Conservation (phyloP, 2,888 invertebrate species). For the Athripsodes cinereus region DNA sequence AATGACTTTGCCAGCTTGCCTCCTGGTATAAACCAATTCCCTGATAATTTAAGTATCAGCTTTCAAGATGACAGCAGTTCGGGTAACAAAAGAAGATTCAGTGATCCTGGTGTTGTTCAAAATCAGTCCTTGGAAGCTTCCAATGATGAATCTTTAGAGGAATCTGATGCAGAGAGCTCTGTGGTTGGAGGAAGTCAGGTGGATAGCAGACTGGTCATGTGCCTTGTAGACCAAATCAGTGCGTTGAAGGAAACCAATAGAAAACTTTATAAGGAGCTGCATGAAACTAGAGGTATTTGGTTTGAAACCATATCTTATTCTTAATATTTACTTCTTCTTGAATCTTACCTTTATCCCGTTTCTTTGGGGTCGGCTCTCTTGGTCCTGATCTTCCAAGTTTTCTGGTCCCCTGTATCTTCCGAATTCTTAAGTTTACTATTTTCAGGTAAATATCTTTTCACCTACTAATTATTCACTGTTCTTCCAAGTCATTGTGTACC, state of each 20-base stretch:
- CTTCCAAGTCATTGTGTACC: too few relatives aligned
- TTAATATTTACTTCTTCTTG: too few relatives aligned
- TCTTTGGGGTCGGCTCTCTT: too few relatives aligned
- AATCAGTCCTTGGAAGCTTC: constrained; percentile 40
- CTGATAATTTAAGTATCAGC: constrained; percentile 42
- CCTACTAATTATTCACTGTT: too few relatives aligned
- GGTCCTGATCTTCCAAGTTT: too few relatives aligned
- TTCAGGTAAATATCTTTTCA: too few relatives aligned
- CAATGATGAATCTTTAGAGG: constrained; percentile 46
- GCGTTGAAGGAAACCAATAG: constrained; percentile 65
- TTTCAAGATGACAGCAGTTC: constrained; percentile 49
- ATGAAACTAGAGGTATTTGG: constrained; percentile 64
- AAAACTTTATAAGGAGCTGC: constrained; percentile 67
- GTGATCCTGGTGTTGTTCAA: constrained; percentile 60
- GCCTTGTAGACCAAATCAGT: constrained; percentile 68
- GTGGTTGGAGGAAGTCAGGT: constrained; percentile 48
- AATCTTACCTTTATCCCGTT: too few relatives aligned
- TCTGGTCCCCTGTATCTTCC: too few relatives aligned
- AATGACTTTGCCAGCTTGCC: constrained; percentile 64
- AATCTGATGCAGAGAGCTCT: constrained; percentile 51
- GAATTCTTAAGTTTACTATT: too few relatives aligned
- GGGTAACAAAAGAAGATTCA: constrained; percentile 55
- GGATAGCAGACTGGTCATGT: constrained; percentile 54
- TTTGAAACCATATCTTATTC: too few relatives aligned
- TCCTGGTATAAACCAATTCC: constrained; percentile 56